A percentile compares a stretch with the other conserved stretches of the same genome.
phyloP scores from a whole-genome alignment of 2,888 invertebrate genomes.

The Coenonympha glycerion region DNA sequence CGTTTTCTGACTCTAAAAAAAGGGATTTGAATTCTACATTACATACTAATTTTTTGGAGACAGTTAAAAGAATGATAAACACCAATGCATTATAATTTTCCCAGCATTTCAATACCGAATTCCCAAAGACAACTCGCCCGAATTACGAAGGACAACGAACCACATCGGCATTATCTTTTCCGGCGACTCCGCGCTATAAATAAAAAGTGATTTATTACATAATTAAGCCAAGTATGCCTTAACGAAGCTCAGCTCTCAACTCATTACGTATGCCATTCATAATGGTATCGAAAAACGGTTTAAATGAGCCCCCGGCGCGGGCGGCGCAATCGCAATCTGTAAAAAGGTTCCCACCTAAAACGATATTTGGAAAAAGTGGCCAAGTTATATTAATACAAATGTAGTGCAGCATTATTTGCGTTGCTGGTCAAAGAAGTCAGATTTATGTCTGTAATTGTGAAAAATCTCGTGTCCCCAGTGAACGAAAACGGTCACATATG shows the following conservation, averaged over 20 bases:
- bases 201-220: conserved; percentile 32
- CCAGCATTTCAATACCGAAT: not conserved
- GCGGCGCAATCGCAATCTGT: not conserved
- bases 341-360: not conserved
- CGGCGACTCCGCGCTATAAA: conserved; percentile 17
- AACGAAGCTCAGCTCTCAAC: conserved; percentile 26
- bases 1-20: no score
- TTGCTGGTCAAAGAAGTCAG: no score
- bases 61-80: no score
- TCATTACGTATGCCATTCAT: conserved; percentile 17
- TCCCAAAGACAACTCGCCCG: not conserved
- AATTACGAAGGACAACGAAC: conserved; percentile 16
- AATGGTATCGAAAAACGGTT: conserved; percentile 19
- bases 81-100: no score
- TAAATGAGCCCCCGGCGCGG: conserved; percentile 1
- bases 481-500: no score
- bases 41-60: no score
- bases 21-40: no score
- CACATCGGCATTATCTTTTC: conserved; percentile 10
- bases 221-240: conserved; percentile 31
- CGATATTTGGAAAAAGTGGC: no score
- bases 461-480: no score
- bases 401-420: no score
- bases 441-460: no score
- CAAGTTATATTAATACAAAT: no score